Conservation (phyloP, 37 sponge, comb jelly and placozoan species). For the Diacarnus erythraeanus region DNA sequence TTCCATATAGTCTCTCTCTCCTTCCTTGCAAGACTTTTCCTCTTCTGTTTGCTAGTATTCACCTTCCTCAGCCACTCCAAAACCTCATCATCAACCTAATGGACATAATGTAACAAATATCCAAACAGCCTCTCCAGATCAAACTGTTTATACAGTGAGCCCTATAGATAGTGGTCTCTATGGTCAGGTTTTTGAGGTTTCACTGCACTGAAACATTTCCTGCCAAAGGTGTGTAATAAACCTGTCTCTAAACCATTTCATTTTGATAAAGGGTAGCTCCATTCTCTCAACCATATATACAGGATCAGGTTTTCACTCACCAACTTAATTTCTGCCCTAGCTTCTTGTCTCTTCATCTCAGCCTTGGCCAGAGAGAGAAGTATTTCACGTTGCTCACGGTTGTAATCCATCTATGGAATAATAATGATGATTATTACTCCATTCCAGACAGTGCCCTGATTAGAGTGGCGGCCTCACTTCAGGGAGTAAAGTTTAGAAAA, state of each 20-base stretch:
- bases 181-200: too few species aligned
- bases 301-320: too few species aligned
- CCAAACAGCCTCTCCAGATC: not conserved
- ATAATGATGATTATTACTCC: too few species aligned
- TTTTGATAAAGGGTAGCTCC: too few species aligned
- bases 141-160: not conserved
- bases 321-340: constrained; percentile 29
- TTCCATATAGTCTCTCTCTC: constrained; percentile 67
- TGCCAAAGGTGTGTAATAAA: too few species aligned
- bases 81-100: constrained; percentile 33
- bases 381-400: constrained; percentile 37
- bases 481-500: too few species aligned
- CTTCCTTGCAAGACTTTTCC: constrained; percentile 35
- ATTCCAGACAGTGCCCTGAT: too few species aligned
- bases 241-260: too few species aligned
- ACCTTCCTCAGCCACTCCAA: constrained; percentile 29
- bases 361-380: constrained; percentile 35
- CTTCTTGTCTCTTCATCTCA: constrained; percentile 72
- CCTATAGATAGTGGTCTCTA: too few species aligned
- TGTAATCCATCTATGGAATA: constrained; percentile 53
- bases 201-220: too few species aligned
- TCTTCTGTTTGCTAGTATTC: constrained; percentile 29
- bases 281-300: too few species aligned
- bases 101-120: not conserved
- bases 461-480: too few species aligned